Percentiles rank a stretch among this genome's conserved stretches.
phyloP scores from a whole-genome alignment of 2,113 vertebrate genomes.

The Xenopus tropicalis region UCB_Xtro_10.0 CM004445.2:103409501-103410000 shows the following conservation, averaged over 20 bases:
- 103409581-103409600: too few species aligned
- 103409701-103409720: constrained; percentile 14
- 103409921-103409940: not conserved
- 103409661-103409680: not conserved
- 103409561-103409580: not conserved
- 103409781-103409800: constrained; percentile 16
- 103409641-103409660: constrained; percentile 5
- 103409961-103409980: constrained; percentile 1
- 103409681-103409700: constrained; percentile 4
- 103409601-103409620: too few species aligned
- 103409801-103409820: constrained; percentile 15
- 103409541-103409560: constrained; percentile 3
- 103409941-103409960: not conserved
- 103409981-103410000: constrained; percentile 5
- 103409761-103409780: constrained; percentile 28
- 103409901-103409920: not conserved
- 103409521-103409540: constrained; percentile 6
- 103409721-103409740: constrained; percentile 12
- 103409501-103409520: not conserved
- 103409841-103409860: constrained; percentile 31
- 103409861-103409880: constrained; percentile 19
- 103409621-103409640: too few species aligned
- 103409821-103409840: constrained; percentile 14
- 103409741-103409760: constrained; percentile 34
- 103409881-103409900: constrained; percentile 7